Evolutionary conservation across 2,888 invertebrate species (phyloP), one percentile per base, ranked within the genome.

Genomic region (Ennomos fuscantarius): DNA sequence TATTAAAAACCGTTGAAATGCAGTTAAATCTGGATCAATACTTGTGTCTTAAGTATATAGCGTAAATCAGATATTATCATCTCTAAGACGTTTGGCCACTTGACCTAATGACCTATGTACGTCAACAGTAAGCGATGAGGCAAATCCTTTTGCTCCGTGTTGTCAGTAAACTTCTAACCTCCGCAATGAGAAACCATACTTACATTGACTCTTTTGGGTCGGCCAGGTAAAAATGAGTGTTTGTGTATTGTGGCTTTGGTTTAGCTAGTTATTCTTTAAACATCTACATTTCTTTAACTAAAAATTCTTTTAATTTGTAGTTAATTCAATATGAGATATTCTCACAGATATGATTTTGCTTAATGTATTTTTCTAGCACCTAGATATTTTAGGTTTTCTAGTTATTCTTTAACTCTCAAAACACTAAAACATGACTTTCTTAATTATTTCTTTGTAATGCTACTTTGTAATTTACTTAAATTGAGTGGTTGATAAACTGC

Each of bases 121-220:
- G 76, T 89, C 87, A 86, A 87, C 90, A 89, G 89, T 90, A 91
- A 80, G 87, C 75, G 82, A 92, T 92, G 92, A 92, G 90, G 89
- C 86, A 86, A 89, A 89, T 80, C 76, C 73, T 86, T 73, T 84
- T 81, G 79, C 78, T 83, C 63, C 84, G 86, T 68, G 69, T 86
- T 70, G 76, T 90, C 92, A 92, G 92, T 92, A 74, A 84, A 62
- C 70, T 86, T 77, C 81, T 90, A 85, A 87, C 86, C 78, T 76
- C 82, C 82, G 87, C 80, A 76, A 92, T 92, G 92, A 92, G 92
- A 91, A 92, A 90, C 83, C 90, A 90, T 76, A 84, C 89, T 9
- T 89, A 84, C 76, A 78, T 86, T 83, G 90, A 91, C 82, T 82
- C 89, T 62, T 74, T 87, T 82, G 90, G 91, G 81, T 76, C 87